A percentile compares a stretch with the other conserved stretches of the same genome.
Evolutionary conservation across 2,113 vertebrate genomes (phyloP).

Genomic region (Turdus rufiventris): DNA sequence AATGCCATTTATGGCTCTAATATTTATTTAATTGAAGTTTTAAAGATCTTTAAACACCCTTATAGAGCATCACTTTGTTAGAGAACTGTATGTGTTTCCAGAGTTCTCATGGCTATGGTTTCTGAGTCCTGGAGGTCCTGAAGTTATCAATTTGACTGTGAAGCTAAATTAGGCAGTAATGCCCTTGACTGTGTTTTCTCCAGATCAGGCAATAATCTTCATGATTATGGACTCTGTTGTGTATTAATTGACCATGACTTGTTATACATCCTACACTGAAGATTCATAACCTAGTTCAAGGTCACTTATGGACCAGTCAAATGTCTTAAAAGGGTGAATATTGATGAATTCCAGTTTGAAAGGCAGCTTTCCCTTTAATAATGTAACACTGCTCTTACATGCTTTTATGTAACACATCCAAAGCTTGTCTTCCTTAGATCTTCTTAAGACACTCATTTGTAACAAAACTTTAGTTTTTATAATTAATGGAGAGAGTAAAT

Average conservation of each 20-base stretch:
- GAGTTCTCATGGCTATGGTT: background rate
- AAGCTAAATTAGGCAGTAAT: constrained; percentile 29
- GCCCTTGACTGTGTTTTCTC: constrained; percentile 29
- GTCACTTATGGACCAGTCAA: background rate
- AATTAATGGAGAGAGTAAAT: constrained; percentile 44
- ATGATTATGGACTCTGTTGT: constrained; percentile 28
- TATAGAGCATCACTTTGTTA: background rate
- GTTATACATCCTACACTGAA: background rate
- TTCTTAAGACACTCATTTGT: constrained; percentile 10
- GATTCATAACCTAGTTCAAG: constrained; percentile 24
- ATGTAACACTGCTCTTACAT: background rate
- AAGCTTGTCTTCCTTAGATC: background rate
- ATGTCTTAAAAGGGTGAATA: background rate
- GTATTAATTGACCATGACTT: constrained; percentile 46
- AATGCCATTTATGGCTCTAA: background rate
- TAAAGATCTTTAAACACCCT: background rate
- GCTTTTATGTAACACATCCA: background rate
- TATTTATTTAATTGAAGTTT: constrained; percentile 6
- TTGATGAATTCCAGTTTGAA: background rate
- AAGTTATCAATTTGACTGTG: constrained; percentile 1
- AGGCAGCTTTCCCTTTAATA: background rate
- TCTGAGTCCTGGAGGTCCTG: background rate
- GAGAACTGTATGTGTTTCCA: background rate
- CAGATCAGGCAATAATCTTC: constrained; percentile 11
- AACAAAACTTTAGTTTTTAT: constrained; percentile 3